Evolutionary conservation across 2,797 vertebrate genomes (phyloP).

Genomic region (Geotrypetes seraphini): DNA sequence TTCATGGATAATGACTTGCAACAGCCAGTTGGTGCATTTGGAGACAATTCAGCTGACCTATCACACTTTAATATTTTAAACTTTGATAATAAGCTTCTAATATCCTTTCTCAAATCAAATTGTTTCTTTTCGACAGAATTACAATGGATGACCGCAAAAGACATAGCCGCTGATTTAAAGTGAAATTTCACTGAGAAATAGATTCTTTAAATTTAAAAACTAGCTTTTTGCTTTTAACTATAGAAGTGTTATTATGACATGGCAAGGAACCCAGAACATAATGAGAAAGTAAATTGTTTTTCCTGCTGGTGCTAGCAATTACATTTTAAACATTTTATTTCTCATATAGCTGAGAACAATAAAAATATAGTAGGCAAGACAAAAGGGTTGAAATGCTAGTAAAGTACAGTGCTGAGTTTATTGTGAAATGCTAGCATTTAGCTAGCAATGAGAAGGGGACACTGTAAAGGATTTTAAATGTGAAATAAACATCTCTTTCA

Average conservation of each 20-base stretch:
- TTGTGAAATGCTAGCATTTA: conserved; percentile 1
- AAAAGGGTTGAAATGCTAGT: background rate
- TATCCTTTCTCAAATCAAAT: conserved; percentile 11
- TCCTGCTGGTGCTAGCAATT: background rate
- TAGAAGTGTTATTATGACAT: background rate
- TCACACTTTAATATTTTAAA: background rate
- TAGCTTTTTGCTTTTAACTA: background rate
- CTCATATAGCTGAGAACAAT: background rate
- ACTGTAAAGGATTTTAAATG: too few relatives aligned
- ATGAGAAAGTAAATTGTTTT: background rate
- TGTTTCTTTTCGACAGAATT: conserved; percentile 11
- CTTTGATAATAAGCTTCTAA: conserved; percentile 16
- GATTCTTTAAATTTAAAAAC: background rate
- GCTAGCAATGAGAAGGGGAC: background rate
- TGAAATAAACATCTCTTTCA: too few relatives aligned
- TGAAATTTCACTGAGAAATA: background rate
- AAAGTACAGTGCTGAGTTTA: background rate
- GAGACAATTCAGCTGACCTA: too few relatives aligned
- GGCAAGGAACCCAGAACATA: background rate
- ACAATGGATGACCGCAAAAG: conserved; percentile 11
- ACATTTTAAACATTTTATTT: conserved; percentile 4
- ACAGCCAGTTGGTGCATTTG: too few relatives aligned
- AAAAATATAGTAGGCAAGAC: background rate
- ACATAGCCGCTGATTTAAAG: background rate
- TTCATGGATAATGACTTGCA: too few relatives aligned